phyloP scores from a whole-genome alignment of 2,113 vertebrate species.

The Aegotheles bennettii region DNA sequence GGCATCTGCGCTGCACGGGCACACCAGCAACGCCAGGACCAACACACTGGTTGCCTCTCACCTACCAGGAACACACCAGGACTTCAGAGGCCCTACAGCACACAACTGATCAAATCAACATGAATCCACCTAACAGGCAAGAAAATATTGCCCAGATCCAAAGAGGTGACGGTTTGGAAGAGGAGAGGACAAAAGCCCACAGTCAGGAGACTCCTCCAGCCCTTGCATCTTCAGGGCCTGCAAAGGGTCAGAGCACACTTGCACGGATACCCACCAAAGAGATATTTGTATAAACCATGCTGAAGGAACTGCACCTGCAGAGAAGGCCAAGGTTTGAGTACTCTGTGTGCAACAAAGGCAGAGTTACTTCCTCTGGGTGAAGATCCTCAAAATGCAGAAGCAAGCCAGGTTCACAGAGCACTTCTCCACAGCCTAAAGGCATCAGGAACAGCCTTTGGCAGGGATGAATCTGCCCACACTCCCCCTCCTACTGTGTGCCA shows the following conservation, averaged over 20 bases:
- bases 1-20: too few species aligned
- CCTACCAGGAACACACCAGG: fast-evolving
- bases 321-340: neutral
- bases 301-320: neutral
- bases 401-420: neutral
- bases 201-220: neutral
- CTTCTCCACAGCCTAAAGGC: neutral
- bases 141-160: neutral
- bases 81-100: fast-evolving
- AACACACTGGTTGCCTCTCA: neutral
- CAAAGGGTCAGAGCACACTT: fast-evolving
- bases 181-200: neutral
- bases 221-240: neutral
- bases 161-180: neutral
- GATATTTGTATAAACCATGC: neutral
- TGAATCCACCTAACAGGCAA: too few species aligned
- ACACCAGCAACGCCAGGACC: neutral
- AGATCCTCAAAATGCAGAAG: neutral
- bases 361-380: neutral
- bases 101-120: neutral
- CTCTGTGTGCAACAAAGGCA: fast-evolving
- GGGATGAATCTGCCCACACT: neutral
- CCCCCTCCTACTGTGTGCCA: neutral
- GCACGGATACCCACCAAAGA: fast-evolving
- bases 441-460: neutral